A percentile compares a stretch with the other conserved stretches of the same genome.
Evolutionary conservation across 2,888 invertebrate species (phyloP).

Genomic region (Agonum fuliginosum): DNA sequence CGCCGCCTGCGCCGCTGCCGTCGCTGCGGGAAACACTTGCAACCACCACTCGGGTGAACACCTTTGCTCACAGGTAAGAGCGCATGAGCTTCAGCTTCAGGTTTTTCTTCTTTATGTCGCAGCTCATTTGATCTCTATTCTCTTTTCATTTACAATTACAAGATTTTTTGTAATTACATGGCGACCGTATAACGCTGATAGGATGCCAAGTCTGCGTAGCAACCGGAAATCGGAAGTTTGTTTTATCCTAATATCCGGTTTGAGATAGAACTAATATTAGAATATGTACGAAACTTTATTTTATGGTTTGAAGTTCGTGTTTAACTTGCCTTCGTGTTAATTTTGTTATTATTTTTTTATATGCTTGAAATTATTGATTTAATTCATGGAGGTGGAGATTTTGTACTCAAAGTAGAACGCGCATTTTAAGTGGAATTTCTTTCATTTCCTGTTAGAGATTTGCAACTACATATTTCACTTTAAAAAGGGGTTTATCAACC

Average conservation of each 20-base stretch:
- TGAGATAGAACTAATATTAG: background rate
- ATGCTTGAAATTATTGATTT: background rate
- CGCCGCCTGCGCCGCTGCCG: constrained; percentile 79
- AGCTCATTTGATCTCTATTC: constrained; percentile 23
- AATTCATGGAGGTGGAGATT: background rate
- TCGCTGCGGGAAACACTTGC: constrained; percentile 74
- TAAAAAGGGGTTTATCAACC: background rate
- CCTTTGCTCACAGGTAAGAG: constrained; percentile 78
- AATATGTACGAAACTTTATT: background rate
- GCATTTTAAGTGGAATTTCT: background rate
- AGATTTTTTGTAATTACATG: constrained; percentile 20
- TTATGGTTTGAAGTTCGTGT: no score
- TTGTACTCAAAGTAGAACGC: background rate
- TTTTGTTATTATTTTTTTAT: no score
- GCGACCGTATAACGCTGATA: constrained; percentile 20
- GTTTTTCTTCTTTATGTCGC: constrained; percentile 14
- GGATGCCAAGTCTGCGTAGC: background rate
- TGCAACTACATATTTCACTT: background rate
- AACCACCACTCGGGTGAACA: constrained; percentile 77
- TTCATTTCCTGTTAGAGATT: background rate
- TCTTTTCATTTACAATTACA: background rate
- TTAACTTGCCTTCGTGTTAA: no score
- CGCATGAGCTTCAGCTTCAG: constrained; percentile 18
- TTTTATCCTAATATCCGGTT: background rate
- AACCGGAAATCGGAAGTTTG: background rate